These are phyloP conservation scores for Acleris cristana DNA, from an alignment of 2,888 invertebrate species.

Conservation along the genomic window DNA sequence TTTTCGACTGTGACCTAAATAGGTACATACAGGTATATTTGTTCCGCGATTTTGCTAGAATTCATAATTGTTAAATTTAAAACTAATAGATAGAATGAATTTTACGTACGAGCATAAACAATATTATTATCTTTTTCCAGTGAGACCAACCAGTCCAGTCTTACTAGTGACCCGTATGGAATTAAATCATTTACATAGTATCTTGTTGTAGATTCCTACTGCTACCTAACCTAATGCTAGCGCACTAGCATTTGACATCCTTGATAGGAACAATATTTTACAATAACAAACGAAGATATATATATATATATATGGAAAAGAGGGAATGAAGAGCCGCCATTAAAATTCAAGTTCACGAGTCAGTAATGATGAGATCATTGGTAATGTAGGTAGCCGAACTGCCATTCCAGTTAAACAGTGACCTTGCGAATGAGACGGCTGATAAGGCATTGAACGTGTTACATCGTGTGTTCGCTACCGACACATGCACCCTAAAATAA, in stretches of 20 bases:
- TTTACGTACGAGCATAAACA: too few species aligned
- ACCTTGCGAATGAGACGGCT: slow-evolving; percentile 78
- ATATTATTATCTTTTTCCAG: neutral
- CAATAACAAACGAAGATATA: too few species aligned
- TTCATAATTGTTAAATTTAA: too few species aligned
- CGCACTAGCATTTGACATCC: too few species aligned
- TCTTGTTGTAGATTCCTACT: too few species aligned
- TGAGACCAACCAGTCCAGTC: neutral
- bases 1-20: neutral
- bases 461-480: slow-evolving; percentile 48
- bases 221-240: too few species aligned
- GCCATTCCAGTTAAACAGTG: slow-evolving; percentile 69
- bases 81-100: neutral
- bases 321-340: neutral
- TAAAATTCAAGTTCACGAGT: slow-evolving; percentile 20
- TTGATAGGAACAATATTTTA: too few species aligned
- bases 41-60: too few species aligned
- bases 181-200: neutral
- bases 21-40: neutral
- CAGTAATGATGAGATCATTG: slow-evolving; percentile 69
- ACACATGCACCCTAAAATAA: slow-evolving; percentile 5
- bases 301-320: too few species aligned
- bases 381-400: slow-evolving; percentile 61
- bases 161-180: neutral
- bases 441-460: slow-evolving; percentile 65